Percentiles rank a stretch among this genome's conserved stretches.
Evolutionary conservation across 2,888 invertebrate species (phyloP).

Genomic region (Trypoxylon attenuatum): DNA sequence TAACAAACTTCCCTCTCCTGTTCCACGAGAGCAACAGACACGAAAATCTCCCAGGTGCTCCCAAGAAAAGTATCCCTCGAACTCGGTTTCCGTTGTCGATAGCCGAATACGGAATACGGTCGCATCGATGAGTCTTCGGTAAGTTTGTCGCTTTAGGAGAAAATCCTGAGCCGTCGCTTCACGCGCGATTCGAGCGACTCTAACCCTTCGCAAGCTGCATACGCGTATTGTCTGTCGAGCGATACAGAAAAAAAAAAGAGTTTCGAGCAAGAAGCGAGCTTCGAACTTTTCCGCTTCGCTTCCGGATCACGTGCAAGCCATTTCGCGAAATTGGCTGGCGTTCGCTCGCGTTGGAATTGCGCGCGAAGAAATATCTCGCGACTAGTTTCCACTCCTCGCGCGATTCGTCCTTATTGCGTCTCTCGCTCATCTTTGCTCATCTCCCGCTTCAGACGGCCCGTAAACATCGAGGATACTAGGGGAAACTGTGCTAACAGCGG

Average conservation of each 20-base stretch:
- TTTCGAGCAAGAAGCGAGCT: neutral
- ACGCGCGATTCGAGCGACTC: neutral
- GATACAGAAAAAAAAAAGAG: neutral
- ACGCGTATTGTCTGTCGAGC: too few species aligned
- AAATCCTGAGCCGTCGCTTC: neutral
- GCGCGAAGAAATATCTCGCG: conserved; percentile 30
- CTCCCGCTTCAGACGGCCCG: too few species aligned
- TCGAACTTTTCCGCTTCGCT: neutral
- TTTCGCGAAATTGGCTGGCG: conserved; percentile 39
- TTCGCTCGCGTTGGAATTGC: conserved; percentile 23
- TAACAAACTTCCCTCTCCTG: conserved; percentile 35
- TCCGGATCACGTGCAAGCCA: conserved; percentile 39
- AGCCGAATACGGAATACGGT: too few species aligned
- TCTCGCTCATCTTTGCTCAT: neutral
- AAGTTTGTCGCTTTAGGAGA: neutral
- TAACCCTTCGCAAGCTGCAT: too few species aligned
- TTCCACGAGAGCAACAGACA: conserved; percentile 21
- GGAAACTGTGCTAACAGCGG: too few species aligned
- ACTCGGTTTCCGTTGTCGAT: too few species aligned
- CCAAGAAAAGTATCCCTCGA: too few species aligned
- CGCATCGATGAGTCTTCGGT: too few species aligned
- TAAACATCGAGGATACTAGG: too few species aligned
- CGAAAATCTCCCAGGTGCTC: conserved; percentile 34
- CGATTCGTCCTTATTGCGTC: neutral
- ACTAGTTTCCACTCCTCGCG: neutral